A percentile compares a stretch with the other conserved stretches of the same genome.
Evolutionary conservation across 2,113 vertebrate species (phyloP).

Genomic region (Seriola quinqueradiata): DNA sequence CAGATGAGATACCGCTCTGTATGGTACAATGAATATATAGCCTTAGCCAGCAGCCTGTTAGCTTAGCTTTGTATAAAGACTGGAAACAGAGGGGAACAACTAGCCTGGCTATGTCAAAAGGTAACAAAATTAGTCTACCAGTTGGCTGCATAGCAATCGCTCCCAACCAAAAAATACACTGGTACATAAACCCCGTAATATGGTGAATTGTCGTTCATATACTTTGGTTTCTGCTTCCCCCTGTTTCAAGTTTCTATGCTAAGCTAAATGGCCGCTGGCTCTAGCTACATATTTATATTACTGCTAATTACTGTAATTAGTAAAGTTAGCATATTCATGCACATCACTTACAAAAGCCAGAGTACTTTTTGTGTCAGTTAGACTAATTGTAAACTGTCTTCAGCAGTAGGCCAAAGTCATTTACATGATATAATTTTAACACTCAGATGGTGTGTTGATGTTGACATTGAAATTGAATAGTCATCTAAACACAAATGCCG

Average conservation of each 20-base stretch:
- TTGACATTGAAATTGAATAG: background rate
- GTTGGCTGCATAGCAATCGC: background rate
- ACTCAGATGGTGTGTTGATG: too few relatives aligned
- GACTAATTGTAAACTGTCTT: constrained; percentile 53
- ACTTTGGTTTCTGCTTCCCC: background rate
- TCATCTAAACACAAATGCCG: constrained; percentile 66
- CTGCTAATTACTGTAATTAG: too few relatives aligned
- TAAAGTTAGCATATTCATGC: too few relatives aligned
- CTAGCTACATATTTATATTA: too few relatives aligned
- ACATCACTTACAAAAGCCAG: too few relatives aligned
- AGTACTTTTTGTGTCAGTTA: too few relatives aligned
- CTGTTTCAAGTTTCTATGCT: too few relatives aligned
- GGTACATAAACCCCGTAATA: background rate
- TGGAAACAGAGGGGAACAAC: background rate
- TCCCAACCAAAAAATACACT: background rate
- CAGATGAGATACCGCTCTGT: background rate
- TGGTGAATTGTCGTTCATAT: background rate
- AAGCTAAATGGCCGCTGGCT: too few relatives aligned
- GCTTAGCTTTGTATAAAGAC: background rate
- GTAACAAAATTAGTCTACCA: too few relatives aligned
- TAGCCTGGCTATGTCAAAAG: background rate
- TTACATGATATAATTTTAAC: too few relatives aligned
- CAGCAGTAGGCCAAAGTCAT: background rate
- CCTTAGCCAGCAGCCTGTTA: background rate
- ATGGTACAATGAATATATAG: background rate